These are phyloP conservation scores for Osmerus eperlanus DNA, from an alignment of 2,113 vertebrate genomes.

Conservation along the genomic window DNA sequence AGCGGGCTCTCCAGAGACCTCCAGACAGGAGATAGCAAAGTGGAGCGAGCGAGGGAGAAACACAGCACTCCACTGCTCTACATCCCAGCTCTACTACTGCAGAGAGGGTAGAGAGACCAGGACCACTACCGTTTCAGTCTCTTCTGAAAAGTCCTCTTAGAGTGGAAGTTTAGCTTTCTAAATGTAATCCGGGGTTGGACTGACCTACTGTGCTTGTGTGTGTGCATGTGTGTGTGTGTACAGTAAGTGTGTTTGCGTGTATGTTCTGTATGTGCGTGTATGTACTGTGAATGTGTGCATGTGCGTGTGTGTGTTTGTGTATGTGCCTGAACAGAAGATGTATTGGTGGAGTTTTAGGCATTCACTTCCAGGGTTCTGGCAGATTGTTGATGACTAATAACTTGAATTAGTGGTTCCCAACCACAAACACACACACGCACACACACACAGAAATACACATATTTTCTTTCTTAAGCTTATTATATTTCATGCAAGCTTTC, in stretches of 20 bases:
- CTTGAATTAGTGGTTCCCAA: background rate
- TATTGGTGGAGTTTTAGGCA: no score
- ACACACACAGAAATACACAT: background rate
- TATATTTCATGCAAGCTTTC: background rate
- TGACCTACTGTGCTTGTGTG: background rate
- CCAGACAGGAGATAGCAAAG: no score
- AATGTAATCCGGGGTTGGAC: no score
- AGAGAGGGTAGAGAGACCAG: no score
- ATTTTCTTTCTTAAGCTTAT: background rate
- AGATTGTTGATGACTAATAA: background rate
- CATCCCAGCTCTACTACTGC: no score
- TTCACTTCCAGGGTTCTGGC: no score
- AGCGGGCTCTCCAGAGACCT: no score
- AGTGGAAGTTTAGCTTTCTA: no score
- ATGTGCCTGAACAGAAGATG: background rate
- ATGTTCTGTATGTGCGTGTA: background rate
- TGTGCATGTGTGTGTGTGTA: background rate
- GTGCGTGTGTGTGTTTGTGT: background rate
- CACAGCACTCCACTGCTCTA: no score
- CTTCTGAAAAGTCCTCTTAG: no score
- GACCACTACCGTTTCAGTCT: no score
- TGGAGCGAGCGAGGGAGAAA: no score
- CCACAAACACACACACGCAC: background rate
- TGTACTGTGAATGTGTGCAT: background rate
- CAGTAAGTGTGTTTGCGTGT: background rate